These are phyloP conservation scores for Dermatemys mawii DNA, from an alignment of 2,113 vertebrate species.

Conservation along the genomic window DNA sequence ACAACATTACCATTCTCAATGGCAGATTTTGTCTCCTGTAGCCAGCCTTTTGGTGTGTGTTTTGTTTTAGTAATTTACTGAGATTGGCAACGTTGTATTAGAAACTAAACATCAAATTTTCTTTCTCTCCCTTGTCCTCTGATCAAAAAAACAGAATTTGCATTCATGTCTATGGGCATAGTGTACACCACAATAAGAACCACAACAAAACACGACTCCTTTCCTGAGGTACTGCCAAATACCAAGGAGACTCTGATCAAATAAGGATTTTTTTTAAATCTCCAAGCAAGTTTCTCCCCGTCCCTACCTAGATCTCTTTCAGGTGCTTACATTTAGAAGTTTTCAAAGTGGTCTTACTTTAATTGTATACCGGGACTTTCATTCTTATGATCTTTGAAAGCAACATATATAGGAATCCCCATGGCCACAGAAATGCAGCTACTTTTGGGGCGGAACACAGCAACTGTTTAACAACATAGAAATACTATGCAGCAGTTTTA, in stretches of 20 bases:
- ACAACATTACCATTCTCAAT: conserved; percentile 68
- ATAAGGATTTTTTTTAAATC: neutral
- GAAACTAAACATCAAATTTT: conserved; percentile 1
- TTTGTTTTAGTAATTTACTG: conserved; percentile 51
- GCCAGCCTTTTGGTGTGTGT: conserved; percentile 36
- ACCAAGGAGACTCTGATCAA: neutral
- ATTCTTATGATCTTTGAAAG: neutral
- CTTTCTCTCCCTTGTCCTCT: neutral
- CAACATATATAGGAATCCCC: neutral
- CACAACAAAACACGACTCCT: neutral
- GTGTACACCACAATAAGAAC: neutral
- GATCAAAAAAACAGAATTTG: neutral
- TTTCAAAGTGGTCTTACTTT: neutral
- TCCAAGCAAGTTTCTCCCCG: neutral
- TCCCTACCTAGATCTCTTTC: neutral
- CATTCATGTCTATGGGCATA: neutral
- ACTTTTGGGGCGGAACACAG: neutral
- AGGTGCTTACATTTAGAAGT: neutral
- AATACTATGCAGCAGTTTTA: neutral
- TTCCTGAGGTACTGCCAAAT: neutral
- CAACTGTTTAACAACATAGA: neutral
- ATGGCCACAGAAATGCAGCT: neutral
- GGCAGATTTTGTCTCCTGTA: conserved; percentile 54
- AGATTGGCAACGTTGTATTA: conserved; percentile 32
- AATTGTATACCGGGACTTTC: neutral